Base-by-base conservation (phyloP, 2,113 vertebrate genomes). In the Planiliza haematocheilus region DNA sequence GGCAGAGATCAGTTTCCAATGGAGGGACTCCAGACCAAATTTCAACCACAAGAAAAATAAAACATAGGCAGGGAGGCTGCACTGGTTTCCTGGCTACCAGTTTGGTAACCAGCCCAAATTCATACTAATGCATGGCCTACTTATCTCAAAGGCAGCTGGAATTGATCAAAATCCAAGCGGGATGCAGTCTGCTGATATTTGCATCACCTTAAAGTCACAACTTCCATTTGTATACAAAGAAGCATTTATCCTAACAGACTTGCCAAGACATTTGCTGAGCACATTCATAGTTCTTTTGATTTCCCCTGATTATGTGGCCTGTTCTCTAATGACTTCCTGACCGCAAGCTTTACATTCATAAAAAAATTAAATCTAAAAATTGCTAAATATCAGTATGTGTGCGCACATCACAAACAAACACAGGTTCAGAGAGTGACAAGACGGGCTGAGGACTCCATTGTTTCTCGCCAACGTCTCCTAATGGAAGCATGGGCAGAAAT, bases 401-500 rank as follows among this genome's bases (percentile, higher is more conserved):
- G 37, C 20, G 43, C 14, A 30, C 10, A 56, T 1, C 1, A 17
- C 24, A 30, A 30, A 30, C 24, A 30, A 2, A 30, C 24, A 30
- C 24, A 5, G 24, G 20, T 45, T 61, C 17, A 18, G 20, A 11
- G 14, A 46, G 11, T 50, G 24, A 34, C 20, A 11, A 7, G 45
- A 57, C 52, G 2, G 7, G 17, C 36, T 55, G 57, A 43, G 14
- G 49, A 66, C 10, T 39, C 5, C 1, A 41, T 20, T 46, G 18
- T 13, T 30, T 30, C 24, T 30, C 24, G 24, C 24, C 24, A 5
- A 30, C 24, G 9, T 63, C n/a, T 50, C 13, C 13, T 66, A 70
- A 78, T 67, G 70, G 64, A 68, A 17, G 53, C 43, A 17, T 8
- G 4, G 62, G 66, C 51, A 56, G 21, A 58, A 13, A 5, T 68